phyloP scores from a whole-genome alignment of 2,113 vertebrate species.

The Odobenus rosmarus region DNA sequence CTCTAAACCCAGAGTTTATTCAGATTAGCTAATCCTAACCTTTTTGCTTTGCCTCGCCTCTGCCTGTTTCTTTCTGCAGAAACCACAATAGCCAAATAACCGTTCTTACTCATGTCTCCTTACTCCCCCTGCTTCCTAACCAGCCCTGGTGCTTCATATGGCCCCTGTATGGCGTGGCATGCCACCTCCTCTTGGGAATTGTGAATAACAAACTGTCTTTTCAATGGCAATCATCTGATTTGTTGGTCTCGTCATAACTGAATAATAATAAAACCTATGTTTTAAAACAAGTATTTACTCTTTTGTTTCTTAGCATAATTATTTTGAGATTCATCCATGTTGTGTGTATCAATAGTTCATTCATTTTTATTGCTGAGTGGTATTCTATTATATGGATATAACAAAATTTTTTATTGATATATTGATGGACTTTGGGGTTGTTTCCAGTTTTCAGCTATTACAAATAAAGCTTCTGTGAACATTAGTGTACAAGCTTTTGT shows the following conservation, averaged over 20 bases:
- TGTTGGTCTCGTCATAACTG: neutral
- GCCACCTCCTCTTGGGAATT: neutral
- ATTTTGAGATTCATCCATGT: neutral
- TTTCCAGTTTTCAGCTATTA: neutral
- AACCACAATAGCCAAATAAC: neutral
- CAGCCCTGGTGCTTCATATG: neutral
- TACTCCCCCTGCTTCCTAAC: neutral
- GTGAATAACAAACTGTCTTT: neutral
- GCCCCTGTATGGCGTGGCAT: neutral
- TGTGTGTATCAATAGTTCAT: neutral
- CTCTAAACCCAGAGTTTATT: neutral
- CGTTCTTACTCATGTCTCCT: neutral
- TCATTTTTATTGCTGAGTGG: neutral
- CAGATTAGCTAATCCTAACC: neutral
- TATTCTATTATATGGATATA: neutral
- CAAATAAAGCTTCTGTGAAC: neutral
- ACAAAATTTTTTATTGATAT: neutral
- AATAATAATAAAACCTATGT: neutral
- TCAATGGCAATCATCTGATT: neutral
- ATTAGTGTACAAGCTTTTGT: neutral
- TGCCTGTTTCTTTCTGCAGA: neutral
- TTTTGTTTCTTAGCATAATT: neutral
- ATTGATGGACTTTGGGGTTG: neutral
- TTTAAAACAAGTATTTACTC: neutral
- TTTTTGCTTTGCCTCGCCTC: neutral